These are phyloP conservation scores for Cosmopolites sordidus DNA, from an alignment of 2,888 invertebrate species.

Conservation along the genomic window DNA sequence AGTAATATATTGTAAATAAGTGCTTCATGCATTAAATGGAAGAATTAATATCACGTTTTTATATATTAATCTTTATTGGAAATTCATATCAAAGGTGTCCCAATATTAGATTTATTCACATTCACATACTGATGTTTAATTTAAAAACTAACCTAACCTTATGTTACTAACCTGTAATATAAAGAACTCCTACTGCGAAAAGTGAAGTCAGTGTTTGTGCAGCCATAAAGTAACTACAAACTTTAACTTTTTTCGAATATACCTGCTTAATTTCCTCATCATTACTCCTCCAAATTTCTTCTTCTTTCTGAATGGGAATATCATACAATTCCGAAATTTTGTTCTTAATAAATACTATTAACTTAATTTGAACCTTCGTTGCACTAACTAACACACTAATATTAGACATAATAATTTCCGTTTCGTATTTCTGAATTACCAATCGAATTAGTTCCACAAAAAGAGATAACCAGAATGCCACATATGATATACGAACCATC, in stretches of 20 bases:
- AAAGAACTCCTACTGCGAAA: not conserved
- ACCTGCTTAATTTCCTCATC: constrained; percentile 3
- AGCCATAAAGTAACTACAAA: not conserved
- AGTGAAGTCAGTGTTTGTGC: not conserved
- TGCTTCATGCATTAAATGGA: no score
- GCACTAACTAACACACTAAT: constrained; percentile 3
- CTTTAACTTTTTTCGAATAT: constrained; percentile 1
- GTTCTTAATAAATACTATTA: not conserved
- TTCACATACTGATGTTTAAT: no score
- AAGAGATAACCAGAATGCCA: not conserved
- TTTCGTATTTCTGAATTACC: not conserved
- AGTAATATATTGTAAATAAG: no score
- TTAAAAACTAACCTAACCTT: no score
- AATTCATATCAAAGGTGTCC: no score
- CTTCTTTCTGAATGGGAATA: constrained; percentile 5
- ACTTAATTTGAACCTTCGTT: constrained; percentile 1
- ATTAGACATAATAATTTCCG: not conserved
- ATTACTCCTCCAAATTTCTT: constrained; percentile 7
- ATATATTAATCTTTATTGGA: no score
- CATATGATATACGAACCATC: not conserved
- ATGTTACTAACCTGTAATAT: not conserved
- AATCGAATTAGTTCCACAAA: constrained; percentile 3
- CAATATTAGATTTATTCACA: no score
- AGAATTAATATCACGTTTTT: no score
- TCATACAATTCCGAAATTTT: constrained; percentile 3